Evolutionary conservation across 2,888 invertebrate species (phyloP).

Genomic region (Harpagoxenus sublaevis): DNA sequence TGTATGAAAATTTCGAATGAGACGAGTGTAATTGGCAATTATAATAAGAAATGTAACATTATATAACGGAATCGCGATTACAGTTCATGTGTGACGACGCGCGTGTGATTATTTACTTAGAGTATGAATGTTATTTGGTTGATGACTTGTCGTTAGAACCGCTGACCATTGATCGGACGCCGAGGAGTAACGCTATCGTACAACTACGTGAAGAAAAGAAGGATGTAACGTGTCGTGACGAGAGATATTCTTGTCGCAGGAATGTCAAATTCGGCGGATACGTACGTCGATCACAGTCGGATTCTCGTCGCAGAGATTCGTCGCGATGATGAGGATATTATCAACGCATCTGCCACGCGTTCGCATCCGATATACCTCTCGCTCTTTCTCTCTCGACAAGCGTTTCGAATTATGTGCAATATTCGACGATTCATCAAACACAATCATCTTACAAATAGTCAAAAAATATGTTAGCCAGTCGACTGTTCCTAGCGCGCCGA

Average conservation of each 20-base stretch:
- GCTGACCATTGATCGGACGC: slow-evolving; percentile 47
- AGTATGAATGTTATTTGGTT: slow-evolving; percentile 71
- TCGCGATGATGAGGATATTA: slow-evolving; percentile 4
- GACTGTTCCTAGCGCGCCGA: not conserved
- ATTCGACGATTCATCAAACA: slow-evolving; percentile 19
- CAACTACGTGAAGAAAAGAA: slow-evolving; percentile 21
- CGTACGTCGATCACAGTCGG: slow-evolving; percentile 36
- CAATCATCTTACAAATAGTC: slow-evolving; percentile 21
- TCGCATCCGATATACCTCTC: not conserved
- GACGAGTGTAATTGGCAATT: slow-evolving; percentile 45
- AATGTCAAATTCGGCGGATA: slow-evolving; percentile 64
- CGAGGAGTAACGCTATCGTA: slow-evolving; percentile 39
- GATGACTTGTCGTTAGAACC: slow-evolving; percentile 51
- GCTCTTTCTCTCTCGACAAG: slow-evolving; percentile 1
- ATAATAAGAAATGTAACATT: slow-evolving; percentile 36
- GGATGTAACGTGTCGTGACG: slow-evolving; percentile 12
- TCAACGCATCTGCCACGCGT: not conserved
- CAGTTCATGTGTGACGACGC: slow-evolving; percentile 29
- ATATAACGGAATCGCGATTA: slow-evolving; percentile 27
- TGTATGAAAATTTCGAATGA: slow-evolving; percentile 48
- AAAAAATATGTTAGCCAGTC: slow-evolving; percentile 10
- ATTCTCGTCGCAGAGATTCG: not conserved
- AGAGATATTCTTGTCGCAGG: slow-evolving; percentile 58
- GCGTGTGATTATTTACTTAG: slow-evolving; percentile 61
- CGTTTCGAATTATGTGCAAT: slow-evolving; percentile 17